These are phyloP conservation scores for Mustelus asterias DNA, from an alignment of 2,113 vertebrate genomes.

Conservation along the genomic window DNA sequence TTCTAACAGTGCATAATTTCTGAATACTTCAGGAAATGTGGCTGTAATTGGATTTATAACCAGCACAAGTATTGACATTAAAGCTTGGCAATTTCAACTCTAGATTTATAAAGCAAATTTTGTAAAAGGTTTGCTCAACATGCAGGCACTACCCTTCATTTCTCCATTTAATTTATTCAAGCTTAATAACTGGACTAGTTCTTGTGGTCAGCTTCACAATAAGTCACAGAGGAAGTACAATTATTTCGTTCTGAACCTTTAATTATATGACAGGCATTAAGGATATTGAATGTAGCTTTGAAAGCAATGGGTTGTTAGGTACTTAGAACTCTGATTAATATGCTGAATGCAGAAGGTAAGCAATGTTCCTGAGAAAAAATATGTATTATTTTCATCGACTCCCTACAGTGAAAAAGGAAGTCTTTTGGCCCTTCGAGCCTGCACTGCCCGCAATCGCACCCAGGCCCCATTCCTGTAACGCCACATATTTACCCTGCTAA, in stretches of 20 bases:
- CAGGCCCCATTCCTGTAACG: too few relatives aligned
- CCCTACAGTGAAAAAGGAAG: too few relatives aligned
- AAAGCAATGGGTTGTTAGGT: not conserved
- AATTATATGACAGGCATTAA: not conserved
- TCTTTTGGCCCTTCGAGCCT: too few relatives aligned
- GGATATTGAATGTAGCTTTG: not conserved
- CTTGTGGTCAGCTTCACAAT: slow-evolving; percentile 12
- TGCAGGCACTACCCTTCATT: not conserved
- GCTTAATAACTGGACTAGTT: slow-evolving; percentile 14
- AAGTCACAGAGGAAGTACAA: not conserved
- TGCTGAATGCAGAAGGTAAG: not conserved
- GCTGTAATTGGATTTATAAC: slow-evolving; percentile 6
- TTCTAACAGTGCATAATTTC: not conserved
- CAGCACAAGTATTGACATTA: not conserved
- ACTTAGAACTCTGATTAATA: not conserved
- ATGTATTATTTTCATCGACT: not conserved
- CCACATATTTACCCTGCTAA: too few relatives aligned
- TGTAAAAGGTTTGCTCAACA: not conserved
- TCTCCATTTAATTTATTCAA: slow-evolving; percentile 21
- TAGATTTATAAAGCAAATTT: not conserved
- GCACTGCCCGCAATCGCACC: too few relatives aligned
- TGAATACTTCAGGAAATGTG: not conserved
- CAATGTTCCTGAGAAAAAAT: not conserved
- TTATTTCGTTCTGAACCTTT: slow-evolving; percentile 22
- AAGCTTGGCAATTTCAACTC: not conserved